Percentiles rank a stretch among this genome's conserved stretches.
These are phyloP conservation scores for Planococcus citri DNA, from an alignment of 1,140 invertebrate species.

Conservation along the genomic window DNA sequence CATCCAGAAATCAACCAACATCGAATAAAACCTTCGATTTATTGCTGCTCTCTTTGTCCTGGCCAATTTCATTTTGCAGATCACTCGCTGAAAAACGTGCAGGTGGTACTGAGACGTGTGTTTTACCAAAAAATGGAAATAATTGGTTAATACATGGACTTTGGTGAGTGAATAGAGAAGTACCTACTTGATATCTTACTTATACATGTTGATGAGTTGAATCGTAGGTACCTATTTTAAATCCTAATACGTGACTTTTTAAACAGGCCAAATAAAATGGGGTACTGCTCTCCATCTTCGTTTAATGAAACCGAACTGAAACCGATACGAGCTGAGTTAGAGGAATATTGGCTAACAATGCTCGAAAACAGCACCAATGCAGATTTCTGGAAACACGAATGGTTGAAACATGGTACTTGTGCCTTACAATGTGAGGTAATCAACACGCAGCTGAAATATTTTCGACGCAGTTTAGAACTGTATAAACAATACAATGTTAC, in stretches of 20 bases:
- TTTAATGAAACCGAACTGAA: conserved; percentile 47
- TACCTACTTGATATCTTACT: too few relatives aligned
- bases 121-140: too few relatives aligned
- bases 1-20: too few relatives aligned
- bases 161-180: conserved; percentile 43
- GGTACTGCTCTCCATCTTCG: conserved; percentile 50
- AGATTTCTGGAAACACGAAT: conserved; percentile 68
- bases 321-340: conserved; percentile 45
- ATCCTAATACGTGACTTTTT: neutral
- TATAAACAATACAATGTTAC: conserved; percentile 31
- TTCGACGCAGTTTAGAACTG: conserved; percentile 49
- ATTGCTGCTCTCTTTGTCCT: too few relatives aligned
- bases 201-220: too few relatives aligned
- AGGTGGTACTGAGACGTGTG: too few relatives aligned
- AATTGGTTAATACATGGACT: conserved; percentile 71
- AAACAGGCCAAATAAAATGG: conserved; percentile 53
- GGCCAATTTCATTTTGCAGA: too few relatives aligned
- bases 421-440: conserved; percentile 46
- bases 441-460: conserved; percentile 58
- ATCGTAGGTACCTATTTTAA: neutral
- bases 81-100: too few relatives aligned
- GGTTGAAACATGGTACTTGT: conserved; percentile 74
- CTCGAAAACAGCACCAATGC: conserved; percentile 31
- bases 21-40: too few relatives aligned
- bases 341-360: conserved; percentile 47